Evolutionary conservation across 2,888 invertebrate species (phyloP).

Genomic region (Caenorhabditis angaria): DNA sequence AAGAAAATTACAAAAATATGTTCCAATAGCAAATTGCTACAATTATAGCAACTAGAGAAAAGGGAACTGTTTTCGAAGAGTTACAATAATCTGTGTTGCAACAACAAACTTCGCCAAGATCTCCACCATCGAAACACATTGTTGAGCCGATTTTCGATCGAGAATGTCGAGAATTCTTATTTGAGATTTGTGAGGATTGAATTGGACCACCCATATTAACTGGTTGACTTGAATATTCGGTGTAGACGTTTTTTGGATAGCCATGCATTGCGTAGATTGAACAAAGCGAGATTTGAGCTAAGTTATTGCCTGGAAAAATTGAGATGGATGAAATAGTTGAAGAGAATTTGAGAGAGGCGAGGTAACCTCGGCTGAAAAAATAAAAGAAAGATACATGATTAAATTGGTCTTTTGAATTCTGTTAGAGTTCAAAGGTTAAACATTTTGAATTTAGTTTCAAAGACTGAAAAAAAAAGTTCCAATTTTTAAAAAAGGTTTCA

Average conservation of each 20-base stretch:
- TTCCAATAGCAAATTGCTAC: not conserved
- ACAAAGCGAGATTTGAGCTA: conserved; percentile 48
- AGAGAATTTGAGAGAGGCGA: no score
- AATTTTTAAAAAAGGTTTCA: no score
- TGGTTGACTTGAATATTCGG: conserved; percentile 32
- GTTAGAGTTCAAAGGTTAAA: no score
- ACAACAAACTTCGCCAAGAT: conserved; percentile 51
- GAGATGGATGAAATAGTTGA: no score
- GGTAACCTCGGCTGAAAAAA: no score
- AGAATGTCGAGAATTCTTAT: conserved; percentile 5
- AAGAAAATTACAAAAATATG: not conserved
- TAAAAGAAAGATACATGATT: no score
- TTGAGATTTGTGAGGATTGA: not conserved
- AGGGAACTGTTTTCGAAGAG: conserved; percentile 17
- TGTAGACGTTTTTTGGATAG: conserved; percentile 22
- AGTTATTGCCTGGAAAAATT: conserved; percentile 51
- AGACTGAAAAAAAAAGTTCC: no score
- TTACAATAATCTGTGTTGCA: conserved; percentile 53
- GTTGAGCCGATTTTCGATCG: conserved; percentile 14
- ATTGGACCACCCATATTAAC: conserved; percentile 21
- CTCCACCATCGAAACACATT: conserved; percentile 52
- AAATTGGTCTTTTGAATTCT: no score
- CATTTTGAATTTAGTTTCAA: no score
- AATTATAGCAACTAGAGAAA: not conserved
- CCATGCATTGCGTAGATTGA: conserved; percentile 44